A percentile compares a stretch with the other conserved stretches of the same genome.
Evolutionary conservation across 2,888 invertebrate species (phyloP).

Genomic region (Tiphia femorata): DNA sequence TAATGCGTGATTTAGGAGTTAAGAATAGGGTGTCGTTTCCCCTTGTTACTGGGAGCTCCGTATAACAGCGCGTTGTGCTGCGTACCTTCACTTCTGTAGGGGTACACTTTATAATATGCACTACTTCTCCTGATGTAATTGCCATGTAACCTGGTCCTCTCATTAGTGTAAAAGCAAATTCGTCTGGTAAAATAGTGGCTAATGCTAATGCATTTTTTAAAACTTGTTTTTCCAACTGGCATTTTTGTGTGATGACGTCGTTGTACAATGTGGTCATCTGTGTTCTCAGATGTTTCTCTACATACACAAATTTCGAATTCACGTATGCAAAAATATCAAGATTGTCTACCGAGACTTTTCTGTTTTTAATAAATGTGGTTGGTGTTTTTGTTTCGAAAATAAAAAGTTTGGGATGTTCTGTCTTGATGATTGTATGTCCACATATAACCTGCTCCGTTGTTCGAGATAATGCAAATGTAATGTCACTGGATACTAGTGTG

Average conservation of each 20-base stretch:
- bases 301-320: slow-evolving; percentile 46
- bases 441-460: slow-evolving; percentile 12
- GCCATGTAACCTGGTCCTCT: slow-evolving; percentile 41
- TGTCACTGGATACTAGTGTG: slow-evolving; percentile 33
- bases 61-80: slow-evolving; percentile 27
- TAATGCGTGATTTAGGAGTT: slow-evolving; percentile 36
- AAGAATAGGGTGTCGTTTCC: slow-evolving; percentile 25
- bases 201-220: slow-evolving; percentile 39
- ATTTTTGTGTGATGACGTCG: slow-evolving; percentile 37
- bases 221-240: slow-evolving; percentile 38
- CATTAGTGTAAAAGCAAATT: slow-evolving; percentile 42
- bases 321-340: slow-evolving; percentile 33
- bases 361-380: slow-evolving; percentile 9
- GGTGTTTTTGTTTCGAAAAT: no score
- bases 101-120: no score
- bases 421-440: slow-evolving; percentile 9
- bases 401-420: no score
- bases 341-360: slow-evolving; percentile 1
- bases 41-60: slow-evolving; percentile 37
- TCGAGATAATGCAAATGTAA: no score
- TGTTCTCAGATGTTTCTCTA: slow-evolving; percentile 37
- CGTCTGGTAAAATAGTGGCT: slow-evolving; percentile 40
- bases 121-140: slow-evolving; percentile 43
- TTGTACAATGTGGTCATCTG: slow-evolving; percentile 33
- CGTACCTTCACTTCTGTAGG: slow-evolving; percentile 31